These are phyloP conservation scores for Phrynosoma platyrhinos DNA, from an alignment of 2,113 vertebrate genomes.

Conservation along the genomic window DNA sequence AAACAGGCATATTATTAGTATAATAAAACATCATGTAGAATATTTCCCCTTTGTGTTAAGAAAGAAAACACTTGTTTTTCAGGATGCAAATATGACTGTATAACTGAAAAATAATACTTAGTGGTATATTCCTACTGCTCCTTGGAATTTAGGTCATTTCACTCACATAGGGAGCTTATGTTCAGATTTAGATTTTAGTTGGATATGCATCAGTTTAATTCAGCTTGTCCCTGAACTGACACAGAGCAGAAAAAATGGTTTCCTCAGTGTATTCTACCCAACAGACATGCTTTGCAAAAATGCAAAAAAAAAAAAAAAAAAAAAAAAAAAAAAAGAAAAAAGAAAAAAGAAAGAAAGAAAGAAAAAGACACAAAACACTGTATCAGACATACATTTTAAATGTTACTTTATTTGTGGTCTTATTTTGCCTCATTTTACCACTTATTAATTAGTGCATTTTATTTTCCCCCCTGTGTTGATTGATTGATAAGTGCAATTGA, in stretches of 20 bases:
- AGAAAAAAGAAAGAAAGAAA: too few species aligned
- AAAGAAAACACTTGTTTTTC: conserved; percentile 4
- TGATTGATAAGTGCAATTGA: too few species aligned
- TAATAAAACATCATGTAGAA: conserved; percentile 1
- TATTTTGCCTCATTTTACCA: neutral
- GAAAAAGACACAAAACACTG: neutral
- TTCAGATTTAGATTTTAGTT: conserved; percentile 33
- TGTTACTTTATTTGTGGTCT: neutral
- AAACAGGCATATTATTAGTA: neutral
- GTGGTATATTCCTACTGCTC: conserved; percentile 49
- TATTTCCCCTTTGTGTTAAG: conserved; percentile 36
- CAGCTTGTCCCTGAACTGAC: conserved; percentile 26
- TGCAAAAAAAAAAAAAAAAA: neutral
- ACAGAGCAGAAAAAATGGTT: neutral
- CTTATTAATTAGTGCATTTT: neutral
- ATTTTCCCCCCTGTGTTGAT: neutral
- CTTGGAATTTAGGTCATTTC: conserved; percentile 23
- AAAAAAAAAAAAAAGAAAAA: too few species aligned
- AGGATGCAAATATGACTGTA: conserved; percentile 34
- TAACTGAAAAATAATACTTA: conserved; percentile 36
- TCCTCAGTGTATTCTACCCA: neutral
- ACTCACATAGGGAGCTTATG: conserved; percentile 38
- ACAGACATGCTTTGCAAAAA: neutral
- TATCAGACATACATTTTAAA: neutral
- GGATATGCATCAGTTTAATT: conserved; percentile 47